Evolutionary conservation across 2,888 invertebrate genomes (phyloP), one percentile per base, ranked within the genome.

Genomic region (Acrobasis suavella): DNA sequence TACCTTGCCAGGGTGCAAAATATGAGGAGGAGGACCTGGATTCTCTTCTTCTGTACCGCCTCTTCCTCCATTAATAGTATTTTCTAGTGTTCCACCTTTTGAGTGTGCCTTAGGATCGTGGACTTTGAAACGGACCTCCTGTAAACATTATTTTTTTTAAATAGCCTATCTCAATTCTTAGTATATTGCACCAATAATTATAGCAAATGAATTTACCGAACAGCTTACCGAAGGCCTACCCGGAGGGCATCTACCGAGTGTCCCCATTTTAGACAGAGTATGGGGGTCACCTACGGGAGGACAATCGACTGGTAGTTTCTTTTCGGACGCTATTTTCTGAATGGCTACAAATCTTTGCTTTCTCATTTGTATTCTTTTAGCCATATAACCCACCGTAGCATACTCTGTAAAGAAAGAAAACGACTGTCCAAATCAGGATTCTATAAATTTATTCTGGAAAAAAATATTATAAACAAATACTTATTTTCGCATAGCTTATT

Each of bases 381-480:
- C 98, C 96, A 98, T 97, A 93, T 99, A 99, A 73, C 98, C 98
- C 77, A 99, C 99, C 72, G 98, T 97, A 72, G 99, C 98, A 92
- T 98, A 99, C 94, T 99, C 99, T 98, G 95, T 72, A 93, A 93
- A 81, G 75, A 85, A 69, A 75, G 69, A 74, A 80, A 71, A 81
- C 62, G 16, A 17, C 55, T 65, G 55, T 72, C 65, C 69, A 73
- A 67, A 71, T 73, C 62, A 64, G 62, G 38, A 54, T 32, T 9
- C 38, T 37, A 14, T 46, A 32, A 22, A 9, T 22, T 37, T 49
- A 46, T 22, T 46, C 46, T 46, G 46, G 8, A 59, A 37, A 7
- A 32, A 5, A 7, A 32, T 7, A 32, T 32, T 32, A 32, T 16
- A 37, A 15, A 38, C 15, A 46, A 6, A 2, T 46, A 1, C 14